Base-by-base conservation (phyloP, 2,797 vertebrate species). In the Pseudocheirus occidentalis region DNA sequence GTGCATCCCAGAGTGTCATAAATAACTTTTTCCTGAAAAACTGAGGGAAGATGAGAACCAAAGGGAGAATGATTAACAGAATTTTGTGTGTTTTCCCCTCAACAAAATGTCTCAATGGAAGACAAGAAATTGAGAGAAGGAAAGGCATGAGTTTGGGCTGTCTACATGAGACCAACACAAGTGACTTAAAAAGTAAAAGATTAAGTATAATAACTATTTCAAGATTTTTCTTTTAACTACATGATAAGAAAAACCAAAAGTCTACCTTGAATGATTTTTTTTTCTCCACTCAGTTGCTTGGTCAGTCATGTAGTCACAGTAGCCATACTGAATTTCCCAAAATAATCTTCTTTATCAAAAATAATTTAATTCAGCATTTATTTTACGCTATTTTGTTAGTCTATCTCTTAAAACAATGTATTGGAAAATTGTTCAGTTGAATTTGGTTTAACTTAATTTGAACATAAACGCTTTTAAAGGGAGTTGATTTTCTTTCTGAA, bases 261-360 rank as follows among this genome's bases (percentile, higher is more conserved):
- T 55, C 52, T 53, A 90, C 4, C 28, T n/a, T 90, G 50, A 31
- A 90, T 55, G 53, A 31, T 34, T 54, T 54, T 90, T 55, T 55
- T 90, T 53, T 55, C 1, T 28, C 90, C 52, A 53, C 90, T 87
- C 73, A 46, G 21, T 93, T 34, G 34, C 92, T 95, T 92, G 53
- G 31, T 92, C 62, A 97, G 97, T 97, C 98, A 97, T 98, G 97
- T 98, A 97, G 97, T 97, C 94, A 97, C 96, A 98, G n/a, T n/a
- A n/a, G 97, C 95, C 90, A 95, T 89, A 55, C 31, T 95, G 95
- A 97, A 97, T 95, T 96, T 98, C 97, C 96, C 94, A 95, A 98
- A 97, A 98, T 98, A 98, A 97, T 97, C 97, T 93, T 98, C 91
- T 57, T 98, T 98, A 98, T 98, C 98, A 98, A 98, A 98, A 98